A percentile compares a stretch with the other conserved stretches of the same genome.
Conservation (phyloP, 2,797 vertebrate genomes). For the Sternarchorhynchus goeldii region DNA sequence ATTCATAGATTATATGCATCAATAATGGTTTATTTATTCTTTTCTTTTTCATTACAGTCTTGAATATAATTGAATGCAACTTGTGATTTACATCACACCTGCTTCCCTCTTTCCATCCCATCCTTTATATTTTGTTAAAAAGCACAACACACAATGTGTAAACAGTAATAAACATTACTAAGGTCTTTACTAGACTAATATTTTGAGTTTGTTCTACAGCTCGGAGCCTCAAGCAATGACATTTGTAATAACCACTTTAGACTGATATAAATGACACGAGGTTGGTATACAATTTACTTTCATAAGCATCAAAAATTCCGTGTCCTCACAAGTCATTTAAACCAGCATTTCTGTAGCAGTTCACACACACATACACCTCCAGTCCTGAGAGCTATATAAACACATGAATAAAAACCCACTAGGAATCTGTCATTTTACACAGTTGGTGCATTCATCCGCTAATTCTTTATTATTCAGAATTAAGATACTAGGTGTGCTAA, state of each 20-base stretch:
- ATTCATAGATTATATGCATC: no score
- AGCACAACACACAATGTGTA: no score
- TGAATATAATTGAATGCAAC: no score
- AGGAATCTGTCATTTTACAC: slow-evolving; percentile 66
- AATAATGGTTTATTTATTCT: no score
- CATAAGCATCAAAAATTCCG: not conserved
- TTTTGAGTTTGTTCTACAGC: not conserved
- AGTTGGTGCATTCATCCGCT: slow-evolving; percentile 71
- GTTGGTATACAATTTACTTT: not conserved
- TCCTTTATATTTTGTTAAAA: no score
- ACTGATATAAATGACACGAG: not conserved
- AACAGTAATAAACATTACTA: not conserved
- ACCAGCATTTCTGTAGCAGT: not conserved
- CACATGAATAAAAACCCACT: slow-evolving; percentile 54
- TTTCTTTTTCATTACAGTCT: no score
- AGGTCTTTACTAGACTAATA: not conserved
- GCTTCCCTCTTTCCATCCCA: no score
- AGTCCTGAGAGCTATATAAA: slow-evolving; percentile 60
- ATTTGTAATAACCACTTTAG: no score
- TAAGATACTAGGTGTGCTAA: slow-evolving; percentile 73
- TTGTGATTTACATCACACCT: no score
- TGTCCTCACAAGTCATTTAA: not conserved
- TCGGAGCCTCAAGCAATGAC: not conserved
- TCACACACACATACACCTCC: not conserved
- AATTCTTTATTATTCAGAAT: slow-evolving; percentile 75